Base-by-base conservation (phyloP, 2,888 invertebrate species). In the Heteropelma amictum region DNA sequence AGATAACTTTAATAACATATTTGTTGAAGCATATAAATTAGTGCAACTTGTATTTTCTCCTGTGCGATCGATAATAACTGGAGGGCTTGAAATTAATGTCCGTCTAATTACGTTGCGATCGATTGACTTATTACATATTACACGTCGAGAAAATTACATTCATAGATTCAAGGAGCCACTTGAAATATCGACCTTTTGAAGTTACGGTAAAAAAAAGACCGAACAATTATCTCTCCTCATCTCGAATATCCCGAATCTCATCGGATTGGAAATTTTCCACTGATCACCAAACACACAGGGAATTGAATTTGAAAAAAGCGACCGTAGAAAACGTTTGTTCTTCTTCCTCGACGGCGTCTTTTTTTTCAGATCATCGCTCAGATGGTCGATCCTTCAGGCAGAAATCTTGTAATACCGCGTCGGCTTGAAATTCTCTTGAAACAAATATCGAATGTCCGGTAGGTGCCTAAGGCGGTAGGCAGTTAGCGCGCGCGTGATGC, bases 361-460 rank as follows among this genome's bases (percentile, higher is more conserved):
- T 42, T 49, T 49, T 38, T 71, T 28, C 61, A 35, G 65, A 65
- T 51, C 42, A 76, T 74, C 71, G 69, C 61, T 70, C 70, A 63
- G 56, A 58, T 68, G 38, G 68, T 64, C 42, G 54, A 68, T 73
- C 70, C 61, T 60, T 58, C 67, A 53, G 51, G 64, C 28, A 61
- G 54, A 65, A 70, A 63, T 61, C 77, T 68, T 65, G 72, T 73
- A 63, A 49, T 19, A 54, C 67, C 65, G 67, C 69, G 74, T 76
- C 78, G 70, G 69, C 58, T 47, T 69, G 54, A 28, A 30, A 21
- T 65, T 58, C 72, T 72, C 71, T 79, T 45, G 71, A 63, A 76
- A 77, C 78, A 65, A 76, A 81, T 77, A 78, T 75, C 71, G 77
- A 81, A 81, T 81, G 81, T 80, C 77, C 78, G 72, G 77, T 76